These are phyloP conservation scores for Hemibagrus guttatus DNA, from an alignment of 2,797 vertebrate species.

Conservation along the genomic window DNA sequence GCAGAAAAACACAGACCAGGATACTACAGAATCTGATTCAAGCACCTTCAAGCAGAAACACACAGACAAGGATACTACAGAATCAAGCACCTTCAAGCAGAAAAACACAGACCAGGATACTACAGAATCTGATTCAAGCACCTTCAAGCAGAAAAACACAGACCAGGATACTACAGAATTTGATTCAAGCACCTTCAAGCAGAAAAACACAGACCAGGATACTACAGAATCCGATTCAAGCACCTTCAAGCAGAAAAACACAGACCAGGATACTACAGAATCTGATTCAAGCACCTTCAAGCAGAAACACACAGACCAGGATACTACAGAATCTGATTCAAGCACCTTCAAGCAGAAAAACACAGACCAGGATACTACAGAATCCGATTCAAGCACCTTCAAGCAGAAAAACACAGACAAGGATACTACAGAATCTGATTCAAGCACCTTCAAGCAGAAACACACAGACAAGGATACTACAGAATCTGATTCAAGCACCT, in stretches of 20 bases:
- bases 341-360: conserved; percentile 50
- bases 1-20: conserved; percentile 37
- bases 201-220: conserved; percentile 36
- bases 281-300: conserved; percentile 44
- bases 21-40: conserved; percentile 40
- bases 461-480: no score
- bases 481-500: no score
- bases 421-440: no score
- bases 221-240: conserved; percentile 42
- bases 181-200: conserved; percentile 45
- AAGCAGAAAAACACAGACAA: no score
- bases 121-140: conserved; percentile 48
- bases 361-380: conserved; percentile 37
- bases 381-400: conserved; percentile 24
- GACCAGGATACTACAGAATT: conserved; percentile 41
- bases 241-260: conserved; percentile 50
- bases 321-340: conserved; percentile 41
- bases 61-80: conserved; percentile 36
- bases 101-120: conserved; percentile 39
- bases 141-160: conserved; percentile 43
- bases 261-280: conserved; percentile 42
- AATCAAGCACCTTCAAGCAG: conserved; percentile 50
- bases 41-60: conserved; percentile 50
- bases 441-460: no score
- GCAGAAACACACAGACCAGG: conserved; percentile 38